A percentile compares a stretch with the other conserved stretches of the same genome.
Conservation (phyloP, 2,888 invertebrate species). For the Thecocarcelia acutangulata region DNA sequence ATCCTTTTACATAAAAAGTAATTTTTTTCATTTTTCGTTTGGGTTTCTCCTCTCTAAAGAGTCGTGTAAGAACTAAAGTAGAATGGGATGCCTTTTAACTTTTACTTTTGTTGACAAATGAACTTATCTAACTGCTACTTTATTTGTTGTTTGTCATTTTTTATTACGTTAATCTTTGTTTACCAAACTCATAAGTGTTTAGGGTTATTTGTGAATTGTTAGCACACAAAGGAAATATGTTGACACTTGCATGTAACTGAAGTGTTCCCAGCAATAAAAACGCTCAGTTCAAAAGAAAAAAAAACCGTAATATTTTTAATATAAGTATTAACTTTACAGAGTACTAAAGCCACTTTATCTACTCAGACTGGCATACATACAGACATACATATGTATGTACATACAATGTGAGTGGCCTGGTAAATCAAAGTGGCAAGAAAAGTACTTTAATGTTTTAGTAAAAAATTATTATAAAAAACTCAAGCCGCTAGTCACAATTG, state of each 20-base stretch:
- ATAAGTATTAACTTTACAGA: no score
- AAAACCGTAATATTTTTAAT: no score
- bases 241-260: slow-evolving; percentile 41
- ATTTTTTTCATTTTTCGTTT: no score
- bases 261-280: slow-evolving; percentile 13
- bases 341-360: background rate
- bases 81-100: slow-evolving; percentile 10
- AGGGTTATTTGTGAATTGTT: slow-evolving; percentile 41
- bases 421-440: slow-evolving; percentile 43
- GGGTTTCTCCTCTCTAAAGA: no score
- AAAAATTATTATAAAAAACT: background rate
- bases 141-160: background rate
- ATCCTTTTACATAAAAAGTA: no score
- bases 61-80: no score
- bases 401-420: slow-evolving; percentile 15
- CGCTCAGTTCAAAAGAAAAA: no score
- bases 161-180: slow-evolving; percentile 5
- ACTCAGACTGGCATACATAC: background rate
- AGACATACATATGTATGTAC: no score
- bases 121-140: background rate
- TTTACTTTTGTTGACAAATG: slow-evolving; percentile 3
- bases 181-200: slow-evolving; percentile 29
- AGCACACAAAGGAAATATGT: slow-evolving; percentile 23
- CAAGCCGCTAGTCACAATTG: slow-evolving; percentile 27
- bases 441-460: slow-evolving; percentile 31